phyloP scores from a whole-genome alignment of 1,140 invertebrate genomes.

The Heliconius himera region DNA sequence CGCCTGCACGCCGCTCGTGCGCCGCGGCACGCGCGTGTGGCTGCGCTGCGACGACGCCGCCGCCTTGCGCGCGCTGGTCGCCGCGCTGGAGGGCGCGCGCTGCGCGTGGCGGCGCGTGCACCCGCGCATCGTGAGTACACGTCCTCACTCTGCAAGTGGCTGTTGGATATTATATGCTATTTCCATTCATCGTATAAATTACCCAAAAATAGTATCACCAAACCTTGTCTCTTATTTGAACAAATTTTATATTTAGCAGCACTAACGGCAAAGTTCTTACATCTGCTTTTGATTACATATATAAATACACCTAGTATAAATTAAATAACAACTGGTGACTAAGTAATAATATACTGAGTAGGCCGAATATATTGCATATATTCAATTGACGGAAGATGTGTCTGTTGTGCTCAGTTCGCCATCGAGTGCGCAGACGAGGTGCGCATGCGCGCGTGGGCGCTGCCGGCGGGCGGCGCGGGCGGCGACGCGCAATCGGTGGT shows the following conservation, averaged over 20 bases:
- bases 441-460: conserved; percentile 53
- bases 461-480: conserved; percentile 30
- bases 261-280: too few relatives aligned
- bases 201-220: too few relatives aligned
- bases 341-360: too few relatives aligned
- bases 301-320: too few relatives aligned
- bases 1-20: not conserved
- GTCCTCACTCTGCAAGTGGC: not conserved
- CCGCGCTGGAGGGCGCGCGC: conserved; percentile 35
- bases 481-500: conserved; percentile 80
- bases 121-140: conserved; percentile 37
- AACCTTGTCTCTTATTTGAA: too few relatives aligned
- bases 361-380: too few relatives aligned
- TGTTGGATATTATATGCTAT: too few relatives aligned
- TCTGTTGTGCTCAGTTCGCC: conserved; percentile 32
- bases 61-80: conserved; percentile 44
- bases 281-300: too few relatives aligned
- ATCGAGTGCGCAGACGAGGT: conserved; percentile 49
- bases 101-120: conserved; percentile 40
- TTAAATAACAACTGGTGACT: too few relatives aligned
- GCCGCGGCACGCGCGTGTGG: conserved; percentile 78
- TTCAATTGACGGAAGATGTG: too few relatives aligned
- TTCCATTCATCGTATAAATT: too few relatives aligned
- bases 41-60: conserved; percentile 38
- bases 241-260: too few relatives aligned